Percentiles rank a stretch among this genome's conserved stretches.
These are phyloP conservation scores for Scalopus aquaticus DNA, from an alignment of 2,113 vertebrate genomes.

Conservation along the genomic window DNA sequence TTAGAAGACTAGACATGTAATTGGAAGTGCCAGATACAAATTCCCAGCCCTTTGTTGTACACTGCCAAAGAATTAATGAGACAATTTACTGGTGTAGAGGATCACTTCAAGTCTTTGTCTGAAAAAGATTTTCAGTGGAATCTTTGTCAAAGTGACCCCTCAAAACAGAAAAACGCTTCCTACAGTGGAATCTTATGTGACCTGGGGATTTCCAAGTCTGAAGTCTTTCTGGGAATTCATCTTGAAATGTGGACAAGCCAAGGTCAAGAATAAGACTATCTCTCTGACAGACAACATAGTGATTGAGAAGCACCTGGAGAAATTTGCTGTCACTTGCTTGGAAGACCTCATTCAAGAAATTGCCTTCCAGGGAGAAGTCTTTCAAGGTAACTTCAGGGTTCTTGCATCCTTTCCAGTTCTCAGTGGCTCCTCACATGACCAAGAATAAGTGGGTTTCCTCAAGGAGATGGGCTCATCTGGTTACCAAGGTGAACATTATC, in stretches of 20 bases:
- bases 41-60: slow-evolving; percentile 90
- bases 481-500: slow-evolving; percentile 88
- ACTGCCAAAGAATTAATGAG: slow-evolving; percentile 92
- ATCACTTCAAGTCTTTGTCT: slow-evolving; percentile 88
- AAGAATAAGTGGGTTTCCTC: slow-evolving; percentile 91
- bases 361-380: slow-evolving; percentile 87
- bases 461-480: slow-evolving; percentile 93
- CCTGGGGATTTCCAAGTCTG: slow-evolving; percentile 96
- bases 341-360: slow-evolving; percentile 98
- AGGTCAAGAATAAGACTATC: slow-evolving; percentile 84
- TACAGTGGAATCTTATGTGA: slow-evolving; percentile 93
- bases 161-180: slow-evolving; percentile 87
- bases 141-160: slow-evolving; percentile 91
- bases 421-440: slow-evolving; percentile 91
- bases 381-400: slow-evolving; percentile 88
- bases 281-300: slow-evolving; percentile 93
- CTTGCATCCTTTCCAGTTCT: slow-evolving; percentile 91
- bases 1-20: slow-evolving; percentile 84
- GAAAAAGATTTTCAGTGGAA: slow-evolving; percentile 92
- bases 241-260: slow-evolving; percentile 93
- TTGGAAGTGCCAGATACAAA: slow-evolving; percentile 84
- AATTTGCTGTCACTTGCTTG: slow-evolving; percentile 93
- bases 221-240: slow-evolving; percentile 98
- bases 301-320: slow-evolving; percentile 91
- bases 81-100: slow-evolving; percentile 87